Base-by-base conservation (phyloP, 2,113 vertebrate species). In the Syngnathus floridae region DNA sequence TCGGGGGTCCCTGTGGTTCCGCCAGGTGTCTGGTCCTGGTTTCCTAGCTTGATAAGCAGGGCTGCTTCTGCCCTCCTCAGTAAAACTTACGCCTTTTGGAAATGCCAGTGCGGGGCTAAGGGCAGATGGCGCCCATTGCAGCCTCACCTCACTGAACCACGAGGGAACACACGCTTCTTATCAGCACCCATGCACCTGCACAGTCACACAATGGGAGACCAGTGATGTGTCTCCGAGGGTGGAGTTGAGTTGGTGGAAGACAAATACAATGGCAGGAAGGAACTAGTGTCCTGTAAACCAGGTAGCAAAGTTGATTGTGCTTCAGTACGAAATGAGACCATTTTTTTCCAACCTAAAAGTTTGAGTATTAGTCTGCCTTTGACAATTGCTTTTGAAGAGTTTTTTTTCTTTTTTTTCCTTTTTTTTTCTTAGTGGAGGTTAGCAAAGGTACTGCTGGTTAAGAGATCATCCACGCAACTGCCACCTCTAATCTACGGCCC, bases 131-230 rank as follows among this genome's bases (percentile, higher is more conserved):
- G 41, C 77, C 76, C 62, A 73, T 64, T 51, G 17, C 45, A n/a
- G 75, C 69, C 78, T 84, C 77, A 83, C 82, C 82, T 80, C 38
- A 6, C 31, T 80, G 82, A 89, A 86, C 82, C 84, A 67, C 58
- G 41, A 78, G 80, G 79, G 65, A 80, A 71, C 78, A 72, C 3
- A 12, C 57, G 64, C 64, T 66, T 46, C 81, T 90, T 91, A 91
- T 90, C 90, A 84, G 79, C 80, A 67, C 75, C 58, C 71, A 72
- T 68, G 85, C 90, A 91, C 86, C 88, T 91, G 88, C 67, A 58
- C 66, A 72, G 58, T 26, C 65, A 69, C 36, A 89, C 86, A 88
- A 88, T 81, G 71, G 73, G 26, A 61, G 58, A 64, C 62, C 48
- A 54, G 1, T 38, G 64, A 40, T 59, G 74, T 19, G 70, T 61